phyloP scores from a whole-genome alignment of 2,888 invertebrate genomes.

The Agelastica alni region DNA sequence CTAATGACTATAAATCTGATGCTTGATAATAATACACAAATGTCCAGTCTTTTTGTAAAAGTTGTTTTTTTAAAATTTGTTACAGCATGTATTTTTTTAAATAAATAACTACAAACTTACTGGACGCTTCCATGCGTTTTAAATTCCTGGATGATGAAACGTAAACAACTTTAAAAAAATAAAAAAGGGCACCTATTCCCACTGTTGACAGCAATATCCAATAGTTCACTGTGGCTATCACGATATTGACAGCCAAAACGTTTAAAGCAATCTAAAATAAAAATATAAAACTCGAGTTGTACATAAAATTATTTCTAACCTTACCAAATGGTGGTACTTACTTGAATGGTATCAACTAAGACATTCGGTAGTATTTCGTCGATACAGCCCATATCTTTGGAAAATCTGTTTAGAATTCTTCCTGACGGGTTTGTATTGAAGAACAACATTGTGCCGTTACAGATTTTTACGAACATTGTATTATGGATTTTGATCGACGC shows the following conservation, averaged over 20 bases:
- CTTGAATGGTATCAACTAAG: constrained; percentile 59
- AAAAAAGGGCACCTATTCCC: constrained; percentile 67
- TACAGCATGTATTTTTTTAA: too few species aligned
- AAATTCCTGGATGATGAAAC: constrained; percentile 74
- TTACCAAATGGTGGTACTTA: too few species aligned
- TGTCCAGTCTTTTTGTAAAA: too few species aligned
- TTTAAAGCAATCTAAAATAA: constrained; percentile 54
- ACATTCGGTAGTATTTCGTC: constrained; percentile 60
- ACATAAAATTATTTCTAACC: constrained; percentile 11
- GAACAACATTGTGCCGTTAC: constrained; percentile 68
- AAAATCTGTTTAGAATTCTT: constrained; percentile 70
- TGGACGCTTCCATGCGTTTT: constrained; percentile 71
- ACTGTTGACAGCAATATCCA: constrained; percentile 70
- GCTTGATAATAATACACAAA: too few species aligned
- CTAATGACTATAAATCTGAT: too few species aligned
- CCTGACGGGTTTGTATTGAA: constrained; percentile 70
- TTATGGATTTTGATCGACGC: constrained; percentile 64
- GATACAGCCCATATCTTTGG: constrained; percentile 69
- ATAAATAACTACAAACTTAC: constrained; percentile 60
- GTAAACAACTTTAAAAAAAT: constrained; percentile 69
- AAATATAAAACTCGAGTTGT: not conserved
- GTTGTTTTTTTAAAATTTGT: too few species aligned
- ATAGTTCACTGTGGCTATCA: constrained; percentile 73
- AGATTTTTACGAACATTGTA: constrained; percentile 59
- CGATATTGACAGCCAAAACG: constrained; percentile 72